phyloP scores from a whole-genome alignment of 1,140 invertebrate genomes.

The Helicoverpa armigera region DNA sequence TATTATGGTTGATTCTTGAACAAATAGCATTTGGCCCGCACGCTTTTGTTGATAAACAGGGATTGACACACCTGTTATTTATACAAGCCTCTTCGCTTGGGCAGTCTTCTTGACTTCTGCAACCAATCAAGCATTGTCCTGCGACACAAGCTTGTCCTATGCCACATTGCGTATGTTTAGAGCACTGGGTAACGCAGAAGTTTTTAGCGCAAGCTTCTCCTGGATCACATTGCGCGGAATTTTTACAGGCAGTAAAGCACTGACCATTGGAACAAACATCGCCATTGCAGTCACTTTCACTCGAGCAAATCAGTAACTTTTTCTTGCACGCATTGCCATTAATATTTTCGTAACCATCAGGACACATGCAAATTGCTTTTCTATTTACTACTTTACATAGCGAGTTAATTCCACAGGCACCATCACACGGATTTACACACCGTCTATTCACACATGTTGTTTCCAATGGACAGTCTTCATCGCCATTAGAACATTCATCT shows the following conservation, averaged over 20 bases:
- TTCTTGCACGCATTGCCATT: slow-evolving; percentile 91
- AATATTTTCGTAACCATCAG: slow-evolving; percentile 89
- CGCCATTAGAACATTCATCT: slow-evolving; percentile 90
- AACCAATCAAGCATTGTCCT: slow-evolving; percentile 93
- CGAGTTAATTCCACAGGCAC: slow-evolving; percentile 92
- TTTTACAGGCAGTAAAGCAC: slow-evolving; percentile 93
- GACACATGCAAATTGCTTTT: slow-evolving; percentile 92
- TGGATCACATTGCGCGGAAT: slow-evolving; percentile 91
- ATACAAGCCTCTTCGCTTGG: slow-evolving; percentile 91
- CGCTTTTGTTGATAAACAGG: slow-evolving; percentile 91
- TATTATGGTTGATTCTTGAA: slow-evolving; percentile 90
- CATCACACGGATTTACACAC: slow-evolving; percentile 93
- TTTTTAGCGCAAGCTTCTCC: slow-evolving; percentile 93
- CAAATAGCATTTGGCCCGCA: slow-evolving; percentile 96
- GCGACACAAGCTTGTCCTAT: slow-evolving; percentile 92
- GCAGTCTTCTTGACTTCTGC: slow-evolving; percentile 94
- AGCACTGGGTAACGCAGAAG: slow-evolving; percentile 92
- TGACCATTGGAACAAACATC: slow-evolving; percentile 93
- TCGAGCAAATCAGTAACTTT: slow-evolving; percentile 88
- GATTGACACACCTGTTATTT: slow-evolving; percentile 94
- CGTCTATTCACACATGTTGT: slow-evolving; percentile 90
- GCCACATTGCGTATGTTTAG: slow-evolving; percentile 93
- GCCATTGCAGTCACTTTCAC: slow-evolving; percentile 92
- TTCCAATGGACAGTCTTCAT: slow-evolving; percentile 91
- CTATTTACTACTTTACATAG: slow-evolving; percentile 92